Evolutionary conservation across 2,888 invertebrate species (phyloP).

Genomic region (Amphipoea oculea): DNA sequence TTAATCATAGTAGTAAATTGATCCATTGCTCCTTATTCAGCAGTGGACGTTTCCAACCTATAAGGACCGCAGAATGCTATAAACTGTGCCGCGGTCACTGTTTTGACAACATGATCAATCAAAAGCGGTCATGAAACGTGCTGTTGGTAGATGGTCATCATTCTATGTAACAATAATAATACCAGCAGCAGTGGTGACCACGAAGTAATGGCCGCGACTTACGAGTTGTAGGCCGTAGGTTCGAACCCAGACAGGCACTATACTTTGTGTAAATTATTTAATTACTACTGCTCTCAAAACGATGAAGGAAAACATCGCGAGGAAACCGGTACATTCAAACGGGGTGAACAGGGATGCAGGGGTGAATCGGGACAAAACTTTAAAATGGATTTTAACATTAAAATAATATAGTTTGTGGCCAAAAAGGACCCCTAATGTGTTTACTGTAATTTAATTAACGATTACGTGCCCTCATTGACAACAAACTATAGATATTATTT

Average conservation of each 20-base stretch:
- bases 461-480: no score
- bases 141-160: neutral
- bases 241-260: neutral
- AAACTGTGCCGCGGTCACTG: slow-evolving; percentile 9
- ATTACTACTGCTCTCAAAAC: neutral
- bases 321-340: no score
- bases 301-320: neutral
- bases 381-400: no score
- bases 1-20: slow-evolving; percentile 31
- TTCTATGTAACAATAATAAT: neutral
- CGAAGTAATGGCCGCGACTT: neutral
- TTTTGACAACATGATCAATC: slow-evolving; percentile 28
- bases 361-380: no score
- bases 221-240: neutral
- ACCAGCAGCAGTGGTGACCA: neutral
- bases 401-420: no score
- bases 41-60: neutral
- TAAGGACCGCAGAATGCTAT: slow-evolving; percentile 34
- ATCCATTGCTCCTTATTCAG: slow-evolving; percentile 29
- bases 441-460: no score
- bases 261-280: neutral
- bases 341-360: no score
- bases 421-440: no score
- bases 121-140: neutral
- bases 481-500: no score